Evolutionary conservation across 92 coral and sea anemone genomes (phyloP).

Genomic region (Parazoanthus swiftii): DNA sequence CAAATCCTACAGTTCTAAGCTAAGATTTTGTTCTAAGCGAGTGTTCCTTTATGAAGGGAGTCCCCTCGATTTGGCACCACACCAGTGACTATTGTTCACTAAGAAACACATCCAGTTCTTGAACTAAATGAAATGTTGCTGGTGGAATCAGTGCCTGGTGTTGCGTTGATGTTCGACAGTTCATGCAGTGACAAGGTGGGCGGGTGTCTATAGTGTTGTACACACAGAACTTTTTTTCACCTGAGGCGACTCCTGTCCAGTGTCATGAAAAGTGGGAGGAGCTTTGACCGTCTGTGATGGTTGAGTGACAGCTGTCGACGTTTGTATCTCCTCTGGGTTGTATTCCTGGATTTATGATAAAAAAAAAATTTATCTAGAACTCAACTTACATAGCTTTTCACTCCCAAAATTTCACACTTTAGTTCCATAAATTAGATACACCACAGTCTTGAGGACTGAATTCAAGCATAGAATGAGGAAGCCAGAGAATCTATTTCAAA

Average conservation of each 20-base stretch:
- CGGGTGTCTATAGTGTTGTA: constrained; percentile 44
- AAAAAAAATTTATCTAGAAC: not conserved
- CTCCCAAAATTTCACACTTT: too few relatives aligned
- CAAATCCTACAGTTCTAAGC: too few relatives aligned
- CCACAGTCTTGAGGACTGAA: too few relatives aligned
- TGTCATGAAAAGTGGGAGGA: constrained; percentile 10
- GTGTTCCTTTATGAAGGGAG: too few relatives aligned
- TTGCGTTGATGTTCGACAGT: not conserved
- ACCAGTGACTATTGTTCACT: too few relatives aligned
- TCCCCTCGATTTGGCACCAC: too few relatives aligned
- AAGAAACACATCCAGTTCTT: too few relatives aligned
- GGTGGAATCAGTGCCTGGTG: not conserved
- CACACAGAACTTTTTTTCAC: constrained; percentile 56
- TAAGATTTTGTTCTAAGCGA: too few relatives aligned
- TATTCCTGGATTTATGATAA: constrained; percentile 36
- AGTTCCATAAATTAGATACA: too few relatives aligned
- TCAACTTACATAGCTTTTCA: not conserved
- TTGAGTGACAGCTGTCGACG: constrained; percentile 27
- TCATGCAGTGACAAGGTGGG: not conserved
- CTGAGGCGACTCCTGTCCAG: constrained; percentile 32
- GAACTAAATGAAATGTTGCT: not conserved
- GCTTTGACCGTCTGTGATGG: not conserved
- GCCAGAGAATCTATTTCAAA: too few relatives aligned
- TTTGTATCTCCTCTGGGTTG: constrained; percentile 43
- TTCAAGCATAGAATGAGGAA: too few relatives aligned